Conservation (phyloP, 2,113 vertebrate genomes). For the Redunca redunca region DNA sequence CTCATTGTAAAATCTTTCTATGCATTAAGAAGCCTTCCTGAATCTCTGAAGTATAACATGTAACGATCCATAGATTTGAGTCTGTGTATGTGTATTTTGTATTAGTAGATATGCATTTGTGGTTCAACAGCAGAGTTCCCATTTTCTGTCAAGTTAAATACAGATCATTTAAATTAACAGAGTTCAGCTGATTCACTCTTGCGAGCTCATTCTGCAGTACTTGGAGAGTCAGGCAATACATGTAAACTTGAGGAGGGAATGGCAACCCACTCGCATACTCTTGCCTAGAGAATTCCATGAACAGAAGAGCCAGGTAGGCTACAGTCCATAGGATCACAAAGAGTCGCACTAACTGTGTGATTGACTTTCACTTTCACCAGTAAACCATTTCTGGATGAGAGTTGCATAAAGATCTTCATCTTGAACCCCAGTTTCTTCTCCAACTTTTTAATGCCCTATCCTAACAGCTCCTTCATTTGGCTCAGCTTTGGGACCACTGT, state of each 20-base stretch:
- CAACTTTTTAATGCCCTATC: background rate
- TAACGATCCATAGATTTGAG: background rate
- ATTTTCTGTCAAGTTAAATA: constrained; percentile 2
- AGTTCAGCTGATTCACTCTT: background rate
- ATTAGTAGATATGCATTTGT: background rate
- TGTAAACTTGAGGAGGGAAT: background rate
- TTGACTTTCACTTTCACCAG: background rate
- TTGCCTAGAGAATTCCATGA: background rate
- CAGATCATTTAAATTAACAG: background rate
- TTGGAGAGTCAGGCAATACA: background rate
- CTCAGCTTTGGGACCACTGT: background rate
- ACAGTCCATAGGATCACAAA: background rate
- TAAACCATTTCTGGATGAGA: background rate
- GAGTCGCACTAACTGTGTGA: background rate
- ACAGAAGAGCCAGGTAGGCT: background rate
- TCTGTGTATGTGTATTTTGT: background rate
- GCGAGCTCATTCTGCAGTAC: background rate
- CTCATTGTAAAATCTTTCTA: background rate
- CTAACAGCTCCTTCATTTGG: background rate
- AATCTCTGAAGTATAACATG: background rate
- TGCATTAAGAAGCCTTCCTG: background rate
- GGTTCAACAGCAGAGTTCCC: background rate
- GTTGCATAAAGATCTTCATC: background rate
- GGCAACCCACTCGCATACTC: background rate
- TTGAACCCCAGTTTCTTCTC: background rate